These are phyloP conservation scores for Dynastes tityus DNA, from an alignment of 2,888 invertebrate species.

Conservation along the genomic window DNA sequence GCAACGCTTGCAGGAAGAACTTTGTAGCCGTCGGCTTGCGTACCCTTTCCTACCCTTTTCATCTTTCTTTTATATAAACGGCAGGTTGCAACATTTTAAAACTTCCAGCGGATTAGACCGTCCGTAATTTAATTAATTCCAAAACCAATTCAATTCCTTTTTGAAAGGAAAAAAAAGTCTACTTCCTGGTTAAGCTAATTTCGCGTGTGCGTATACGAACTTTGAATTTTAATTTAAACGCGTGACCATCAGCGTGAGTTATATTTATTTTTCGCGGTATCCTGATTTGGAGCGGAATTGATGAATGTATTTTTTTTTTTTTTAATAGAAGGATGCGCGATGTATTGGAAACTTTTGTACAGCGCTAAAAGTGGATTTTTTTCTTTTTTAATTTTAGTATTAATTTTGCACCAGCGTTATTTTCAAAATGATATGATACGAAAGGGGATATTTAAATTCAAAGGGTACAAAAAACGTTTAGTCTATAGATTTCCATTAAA, in stretches of 20 bases:
- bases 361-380: no score
- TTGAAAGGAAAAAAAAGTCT: conserved; percentile 2
- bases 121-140: conserved; percentile 25
- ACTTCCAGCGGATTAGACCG: conserved; percentile 20
- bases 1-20: background rate
- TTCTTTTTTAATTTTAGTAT: no score
- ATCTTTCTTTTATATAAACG: background rate
- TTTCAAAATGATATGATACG: no score
- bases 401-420: no score
- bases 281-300: background rate
- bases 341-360: no score
- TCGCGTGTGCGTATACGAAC: background rate
- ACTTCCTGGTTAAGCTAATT: conserved; percentile 19
- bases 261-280: conserved; percentile 17
- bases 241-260: background rate
- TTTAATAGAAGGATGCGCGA: no score
- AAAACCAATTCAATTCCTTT: conserved; percentile 25
- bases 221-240: conserved; percentile 27
- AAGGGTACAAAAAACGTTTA: no score
- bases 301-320: background rate
- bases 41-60: no score
- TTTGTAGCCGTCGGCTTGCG: background rate
- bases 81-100: conserved; percentile 5
- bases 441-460: no score
- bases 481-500: no score